A percentile compares a stretch with the other conserved stretches of the same genome.
phyloP scores from a whole-genome alignment of 2,113 vertebrate species.

The Istiophorus platypterus region DNA sequence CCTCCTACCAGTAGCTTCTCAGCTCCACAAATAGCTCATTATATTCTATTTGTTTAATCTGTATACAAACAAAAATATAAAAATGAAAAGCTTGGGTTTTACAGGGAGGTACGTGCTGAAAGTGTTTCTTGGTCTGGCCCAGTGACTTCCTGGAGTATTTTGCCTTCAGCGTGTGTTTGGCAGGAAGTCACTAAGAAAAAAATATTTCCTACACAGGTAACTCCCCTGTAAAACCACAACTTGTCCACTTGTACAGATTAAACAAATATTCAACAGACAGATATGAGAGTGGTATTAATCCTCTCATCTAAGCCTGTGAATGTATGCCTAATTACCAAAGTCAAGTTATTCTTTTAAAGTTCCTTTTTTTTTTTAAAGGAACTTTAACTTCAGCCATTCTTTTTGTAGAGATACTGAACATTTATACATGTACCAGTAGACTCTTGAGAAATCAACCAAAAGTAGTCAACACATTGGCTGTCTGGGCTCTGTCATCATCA shows the following conservation, averaged over 20 bases:
- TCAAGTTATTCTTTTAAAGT: not conserved
- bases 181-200: slow-evolving; percentile 2
- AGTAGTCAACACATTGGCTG: too few species aligned
- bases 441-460: not conserved
- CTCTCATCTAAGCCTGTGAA: not conserved
- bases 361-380: not conserved
- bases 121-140: slow-evolving; percentile 8
- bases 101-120: slow-evolving; percentile 6
- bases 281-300: not conserved
- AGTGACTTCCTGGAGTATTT: slow-evolving; percentile 9
- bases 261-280: not conserved
- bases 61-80: not conserved
- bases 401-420: not conserved
- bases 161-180: not conserved
- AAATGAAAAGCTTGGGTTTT: not conserved
- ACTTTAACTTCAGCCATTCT: too few species aligned
- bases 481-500: too few species aligned
- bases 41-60: not conserved
- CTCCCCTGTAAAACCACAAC: not conserved
- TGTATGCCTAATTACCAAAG: too few species aligned
- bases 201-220: slow-evolving; percentile 10
- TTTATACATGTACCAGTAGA: not conserved
- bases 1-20: not conserved
- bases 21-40: not conserved
- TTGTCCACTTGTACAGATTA: not conserved